Evolutionary conservation across 2,113 vertebrate species (phyloP), one percentile per base, ranked within the genome.

Genomic region (Blennius ocellaris): DNA sequence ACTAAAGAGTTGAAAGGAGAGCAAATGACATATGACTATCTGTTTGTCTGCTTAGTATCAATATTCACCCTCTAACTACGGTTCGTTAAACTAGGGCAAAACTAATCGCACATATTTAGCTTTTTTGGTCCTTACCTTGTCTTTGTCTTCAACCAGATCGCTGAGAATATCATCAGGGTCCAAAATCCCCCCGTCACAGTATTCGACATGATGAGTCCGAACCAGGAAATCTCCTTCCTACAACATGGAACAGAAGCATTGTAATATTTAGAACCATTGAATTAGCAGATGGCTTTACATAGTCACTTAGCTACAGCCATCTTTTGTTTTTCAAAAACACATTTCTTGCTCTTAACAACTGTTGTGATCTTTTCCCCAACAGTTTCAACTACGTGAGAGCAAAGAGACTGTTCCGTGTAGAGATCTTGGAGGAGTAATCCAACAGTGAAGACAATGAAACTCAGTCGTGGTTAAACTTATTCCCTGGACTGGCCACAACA

Each of bases 111-210:
- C 8, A 6, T 17, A 0, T 9, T 58, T 11, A 11, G 1, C 8
- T 11, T 0, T 1, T 10, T 11, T 43, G 12, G 38, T 37, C 66
- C 76, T 86, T 95, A 99, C 98, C 96, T 97, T 99, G 90, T 99
- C 98, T 87, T 96, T 97, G 92, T 99, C 97, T 90, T 99, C 98
- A 11, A 97, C 96, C 66, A 99, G 95, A 94, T 99, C 98, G 58
- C 96, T 95, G 83, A 99, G 93, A 30, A 96, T 85, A 62, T 99
- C 98, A 89, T 99, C 98, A n/a, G 96, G 98, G 89, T 99, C 98
- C 87, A 99, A 87, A 78, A 99, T 99, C 37, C 98, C 97, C 70
- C 98, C 98, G 73, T 99, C 98, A 78, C 95, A 97, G 75, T 99
- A 98, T 69, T 98, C 97, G 77, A 99, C 93, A 76, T 99, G 97